A percentile compares a stretch with the other conserved stretches of the same genome.
Evolutionary conservation across 2,888 invertebrate species (phyloP).

Genomic region (Salticus scenicus): DNA sequence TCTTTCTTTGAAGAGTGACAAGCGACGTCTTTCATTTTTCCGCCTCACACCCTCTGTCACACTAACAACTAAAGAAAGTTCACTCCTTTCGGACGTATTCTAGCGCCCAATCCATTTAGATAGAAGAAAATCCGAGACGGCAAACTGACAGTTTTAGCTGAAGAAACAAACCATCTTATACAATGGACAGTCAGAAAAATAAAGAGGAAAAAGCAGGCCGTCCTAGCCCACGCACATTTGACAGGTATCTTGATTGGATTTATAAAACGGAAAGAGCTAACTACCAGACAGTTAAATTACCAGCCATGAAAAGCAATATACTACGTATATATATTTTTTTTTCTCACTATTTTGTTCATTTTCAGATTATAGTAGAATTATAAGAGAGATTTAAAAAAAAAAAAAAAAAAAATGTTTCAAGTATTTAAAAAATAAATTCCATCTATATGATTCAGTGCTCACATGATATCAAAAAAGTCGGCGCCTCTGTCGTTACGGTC

Average conservation of each 20-base stretch:
- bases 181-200: not conserved
- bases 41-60: not conserved
- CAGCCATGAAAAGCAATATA: not conserved
- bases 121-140: not conserved
- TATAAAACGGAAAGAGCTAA: slow-evolving; percentile 10
- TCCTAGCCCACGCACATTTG: slow-evolving; percentile 11
- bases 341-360: not conserved
- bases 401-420: too few relatives aligned
- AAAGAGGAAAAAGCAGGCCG: not conserved
- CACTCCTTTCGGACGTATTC: not conserved
- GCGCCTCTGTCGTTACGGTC: slow-evolving; percentile 57
- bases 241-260: slow-evolving; percentile 13
- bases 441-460: slow-evolving; percentile 23
- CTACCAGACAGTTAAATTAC: slow-evolving; percentile 16
- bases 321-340: slow-evolving; percentile 4
- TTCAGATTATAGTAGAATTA: not conserved
- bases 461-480: slow-evolving; percentile 58
- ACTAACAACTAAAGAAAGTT: not conserved
- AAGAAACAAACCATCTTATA: not conserved
- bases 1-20: not conserved
- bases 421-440: too few relatives aligned
- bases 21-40: not conserved
- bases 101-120: not conserved
- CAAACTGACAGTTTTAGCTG: slow-evolving; percentile 24
- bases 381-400: too few relatives aligned